Percentiles rank a stretch among this genome's conserved stretches.
These are phyloP conservation scores for Drosophila eugracilis DNA, from an alignment of 1,140 invertebrate genomes.

Conservation along the genomic window DNA sequence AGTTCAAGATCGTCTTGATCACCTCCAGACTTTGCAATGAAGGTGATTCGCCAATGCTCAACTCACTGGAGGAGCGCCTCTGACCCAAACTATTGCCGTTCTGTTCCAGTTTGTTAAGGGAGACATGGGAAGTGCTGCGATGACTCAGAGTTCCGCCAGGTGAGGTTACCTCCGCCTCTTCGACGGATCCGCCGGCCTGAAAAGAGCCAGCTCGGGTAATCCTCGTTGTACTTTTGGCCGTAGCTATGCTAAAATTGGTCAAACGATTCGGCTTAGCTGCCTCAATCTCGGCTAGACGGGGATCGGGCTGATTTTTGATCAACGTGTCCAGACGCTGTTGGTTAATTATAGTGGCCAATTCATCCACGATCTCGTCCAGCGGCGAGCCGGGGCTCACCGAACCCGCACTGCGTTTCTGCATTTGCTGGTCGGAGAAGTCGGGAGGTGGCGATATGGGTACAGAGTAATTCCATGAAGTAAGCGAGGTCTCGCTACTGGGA, in stretches of 20 bases:
- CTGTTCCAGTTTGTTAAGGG: constrained; percentile 65
- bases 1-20: constrained; percentile 80
- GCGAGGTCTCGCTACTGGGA: constrained; percentile 56
- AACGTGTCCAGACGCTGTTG: constrained; percentile 78
- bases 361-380: constrained; percentile 75
- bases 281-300: constrained; percentile 61
- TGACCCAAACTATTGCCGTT: constrained; percentile 37
- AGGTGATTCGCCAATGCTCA: constrained; percentile 81
- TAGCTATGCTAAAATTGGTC: constrained; percentile 75
- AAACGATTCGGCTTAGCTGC: constrained; percentile 75
- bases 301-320: constrained; percentile 61
- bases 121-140: constrained; percentile 74
- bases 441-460: constrained; percentile 81
- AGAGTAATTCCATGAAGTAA: constrained; percentile 77
- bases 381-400: constrained; percentile 41
- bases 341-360: constrained; percentile 71
- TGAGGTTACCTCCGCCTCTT: constrained; percentile 3
- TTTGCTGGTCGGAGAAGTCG: constrained; percentile 70
- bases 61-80: constrained; percentile 79
- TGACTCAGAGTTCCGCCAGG: constrained; percentile 20
- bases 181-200: constrained; percentile 38
- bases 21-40: constrained; percentile 80
- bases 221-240: constrained; percentile 8
- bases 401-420: constrained; percentile 3
- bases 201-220: constrained; percentile 72